Evolutionary conservation across 2,888 invertebrate genomes (phyloP).

Genomic region (Andrena flavipes): DNA sequence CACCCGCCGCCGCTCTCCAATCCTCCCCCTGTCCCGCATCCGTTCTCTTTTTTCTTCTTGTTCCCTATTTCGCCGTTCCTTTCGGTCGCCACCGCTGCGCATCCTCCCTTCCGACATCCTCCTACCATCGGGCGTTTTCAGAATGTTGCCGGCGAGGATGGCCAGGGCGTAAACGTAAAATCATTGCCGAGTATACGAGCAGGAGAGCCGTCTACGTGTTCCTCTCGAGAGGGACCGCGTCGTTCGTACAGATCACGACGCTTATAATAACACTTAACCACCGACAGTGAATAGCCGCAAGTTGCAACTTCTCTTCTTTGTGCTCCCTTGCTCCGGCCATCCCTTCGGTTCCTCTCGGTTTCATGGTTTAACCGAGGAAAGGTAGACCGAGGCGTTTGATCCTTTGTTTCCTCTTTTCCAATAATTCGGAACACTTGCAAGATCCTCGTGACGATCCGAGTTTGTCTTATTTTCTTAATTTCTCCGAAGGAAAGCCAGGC

Average conservation of each 20-base stretch:
- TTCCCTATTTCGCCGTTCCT: slow-evolving; percentile 19
- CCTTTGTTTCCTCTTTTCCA: background rate
- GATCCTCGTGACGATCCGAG: background rate
- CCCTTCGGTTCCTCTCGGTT: background rate
- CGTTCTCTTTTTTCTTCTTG: slow-evolving; percentile 50
- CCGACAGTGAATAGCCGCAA: slow-evolving; percentile 68
- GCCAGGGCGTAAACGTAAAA: slow-evolving; percentile 73
- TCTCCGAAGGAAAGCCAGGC: no score
- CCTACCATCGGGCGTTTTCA: slow-evolving; percentile 69
- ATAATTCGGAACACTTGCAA: background rate
- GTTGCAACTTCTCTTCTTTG: slow-evolving; percentile 73
- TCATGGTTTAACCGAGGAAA: slow-evolving; percentile 2
- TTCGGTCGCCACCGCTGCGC: slow-evolving; percentile 36
- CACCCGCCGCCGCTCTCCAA: slow-evolving; percentile 38
- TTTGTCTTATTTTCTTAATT: background rate
- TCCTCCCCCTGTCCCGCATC: slow-evolving; percentile 40
- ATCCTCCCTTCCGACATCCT: slow-evolving; percentile 44
- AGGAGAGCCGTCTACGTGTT: slow-evolving; percentile 64
- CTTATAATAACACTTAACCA: slow-evolving; percentile 76
- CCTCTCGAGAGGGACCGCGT: slow-evolving; percentile 57
- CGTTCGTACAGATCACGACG: slow-evolving; percentile 73
- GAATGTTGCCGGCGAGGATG: slow-evolving; percentile 73
- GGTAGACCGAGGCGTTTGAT: background rate
- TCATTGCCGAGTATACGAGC: slow-evolving; percentile 76
- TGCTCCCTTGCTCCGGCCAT: slow-evolving; percentile 29